Conservation (phyloP, 2,113 vertebrate genomes). For the Acanthochromis polyacanthus region DNA sequence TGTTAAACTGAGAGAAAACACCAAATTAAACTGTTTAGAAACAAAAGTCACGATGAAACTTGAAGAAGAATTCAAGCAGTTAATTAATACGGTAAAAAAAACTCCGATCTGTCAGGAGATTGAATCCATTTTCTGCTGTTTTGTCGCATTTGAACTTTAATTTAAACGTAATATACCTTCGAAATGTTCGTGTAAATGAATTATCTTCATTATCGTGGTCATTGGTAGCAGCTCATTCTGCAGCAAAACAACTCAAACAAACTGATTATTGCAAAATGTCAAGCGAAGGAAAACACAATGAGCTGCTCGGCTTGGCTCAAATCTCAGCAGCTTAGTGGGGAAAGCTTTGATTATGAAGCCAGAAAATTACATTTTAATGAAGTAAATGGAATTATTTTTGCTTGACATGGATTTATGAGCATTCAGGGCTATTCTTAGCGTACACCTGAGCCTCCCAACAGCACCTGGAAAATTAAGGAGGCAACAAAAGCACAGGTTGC, state of each 20-base stretch:
- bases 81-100: neutral
- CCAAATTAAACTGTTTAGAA: too few species aligned
- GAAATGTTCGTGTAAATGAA: neutral
- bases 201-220: neutral
- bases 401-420: slow-evolving; percentile 31
- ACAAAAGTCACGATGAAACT: too few species aligned
- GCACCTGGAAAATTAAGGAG: neutral
- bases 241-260: neutral
- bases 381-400: slow-evolving; percentile 51
- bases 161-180: neutral
- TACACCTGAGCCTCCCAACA: slow-evolving; percentile 16
- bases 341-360: slow-evolving; percentile 59
- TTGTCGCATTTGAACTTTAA: neutral
- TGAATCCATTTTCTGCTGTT: neutral
- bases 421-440: neutral
- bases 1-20: neutral
- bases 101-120: neutral
- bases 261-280: slow-evolving; percentile 46
- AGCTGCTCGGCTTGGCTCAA: slow-evolving; percentile 55
- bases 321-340: slow-evolving; percentile 23
- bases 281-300: slow-evolving; percentile 45
- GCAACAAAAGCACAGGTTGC: slow-evolving; percentile 9
- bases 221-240: neutral
- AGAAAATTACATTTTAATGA: slow-evolving; percentile 62
- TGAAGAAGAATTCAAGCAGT: neutral